Conservation (phyloP, 2,888 invertebrate species). For the Anarsia innoxiella region DNA sequence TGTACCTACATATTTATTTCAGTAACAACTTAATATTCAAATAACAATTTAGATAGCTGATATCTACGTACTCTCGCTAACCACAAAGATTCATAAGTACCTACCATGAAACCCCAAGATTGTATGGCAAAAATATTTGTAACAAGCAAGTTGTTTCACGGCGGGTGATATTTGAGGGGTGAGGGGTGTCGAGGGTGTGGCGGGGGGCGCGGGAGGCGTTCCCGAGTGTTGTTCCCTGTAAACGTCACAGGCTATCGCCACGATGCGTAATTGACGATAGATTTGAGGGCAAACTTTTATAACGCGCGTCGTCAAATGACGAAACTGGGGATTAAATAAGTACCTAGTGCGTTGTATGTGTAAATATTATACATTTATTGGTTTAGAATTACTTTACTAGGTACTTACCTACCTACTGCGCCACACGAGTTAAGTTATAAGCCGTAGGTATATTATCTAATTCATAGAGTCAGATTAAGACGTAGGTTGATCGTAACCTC, state of each 20-base stretch:
- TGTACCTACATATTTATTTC: background rate
- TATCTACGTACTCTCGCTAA: background rate
- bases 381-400: no score
- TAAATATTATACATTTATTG: no score
- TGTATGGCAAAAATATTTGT: background rate
- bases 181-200: conserved; percentile 8
- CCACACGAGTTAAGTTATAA: no score
- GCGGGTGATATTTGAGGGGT: conserved; percentile 24
- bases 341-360: no score
- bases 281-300: conserved; percentile 28
- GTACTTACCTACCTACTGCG: no score
- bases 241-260: conserved; percentile 58
- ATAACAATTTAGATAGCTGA: background rate
- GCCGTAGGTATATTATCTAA: no score
- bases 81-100: no score
- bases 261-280: conserved; percentile 29
- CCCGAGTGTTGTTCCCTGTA: conserved; percentile 62
- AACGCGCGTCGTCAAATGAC: no score
- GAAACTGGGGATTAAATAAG: no score
- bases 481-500: no score
- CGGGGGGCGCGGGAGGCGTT: conserved; percentile 17
- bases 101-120: background rate
- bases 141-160: conserved; percentile 10
- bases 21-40: background rate
- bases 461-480: no score